phyloP scores from a whole-genome alignment of 2,113 vertebrate genomes.

The Dromiciops gliroides region DNA sequence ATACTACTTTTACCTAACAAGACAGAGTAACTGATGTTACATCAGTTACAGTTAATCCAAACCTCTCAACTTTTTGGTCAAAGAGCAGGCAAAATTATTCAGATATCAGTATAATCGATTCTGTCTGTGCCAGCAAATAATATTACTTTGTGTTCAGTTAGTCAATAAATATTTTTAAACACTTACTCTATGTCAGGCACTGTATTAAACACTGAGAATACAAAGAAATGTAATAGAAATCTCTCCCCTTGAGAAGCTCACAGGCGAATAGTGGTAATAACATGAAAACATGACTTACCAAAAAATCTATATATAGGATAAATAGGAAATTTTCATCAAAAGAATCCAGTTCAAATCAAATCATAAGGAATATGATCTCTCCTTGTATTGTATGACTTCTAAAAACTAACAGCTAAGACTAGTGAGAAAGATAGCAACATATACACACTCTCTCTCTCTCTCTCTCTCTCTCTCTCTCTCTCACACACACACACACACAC shows the following conservation, averaged over 20 bases:
- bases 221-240: neutral
- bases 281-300: neutral
- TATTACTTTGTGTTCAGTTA: neutral
- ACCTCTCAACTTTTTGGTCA: neutral
- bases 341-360: neutral
- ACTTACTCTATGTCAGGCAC: neutral
- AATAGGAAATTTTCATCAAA: neutral
- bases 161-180: neutral
- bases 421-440: too few species aligned
- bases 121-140: neutral
- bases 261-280: neutral
- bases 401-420: neutral
- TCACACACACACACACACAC: neutral
- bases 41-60: too few species aligned
- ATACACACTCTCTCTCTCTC: too few species aligned
- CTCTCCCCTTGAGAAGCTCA: neutral
- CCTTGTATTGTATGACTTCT: neutral
- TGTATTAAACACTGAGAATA: neutral
- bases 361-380: too few species aligned
- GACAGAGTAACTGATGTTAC: neutral
- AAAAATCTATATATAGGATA: neutral
- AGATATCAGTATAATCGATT: neutral
- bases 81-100: slow-evolving; percentile 12
- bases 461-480: too few species aligned
- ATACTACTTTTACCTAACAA: neutral